phyloP scores from a whole-genome alignment of 2,797 vertebrate species.

The Huso huso region DNA sequence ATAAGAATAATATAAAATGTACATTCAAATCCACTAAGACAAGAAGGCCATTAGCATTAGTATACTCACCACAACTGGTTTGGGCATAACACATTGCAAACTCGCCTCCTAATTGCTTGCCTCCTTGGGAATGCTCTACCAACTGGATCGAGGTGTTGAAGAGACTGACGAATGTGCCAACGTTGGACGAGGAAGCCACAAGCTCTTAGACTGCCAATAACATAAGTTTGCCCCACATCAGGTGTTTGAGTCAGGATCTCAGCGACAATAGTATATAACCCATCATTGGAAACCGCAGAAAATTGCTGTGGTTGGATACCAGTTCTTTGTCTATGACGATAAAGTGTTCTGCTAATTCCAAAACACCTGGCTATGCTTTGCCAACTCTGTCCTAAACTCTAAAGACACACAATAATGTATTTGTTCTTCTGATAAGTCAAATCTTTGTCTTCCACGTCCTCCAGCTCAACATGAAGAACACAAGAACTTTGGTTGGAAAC shows the following conservation, averaged over 20 bases:
- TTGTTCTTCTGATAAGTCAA: background rate
- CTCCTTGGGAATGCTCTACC: slow-evolving; percentile 10
- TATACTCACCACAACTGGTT: slow-evolving; percentile 16
- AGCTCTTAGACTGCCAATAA: slow-evolving; percentile 12
- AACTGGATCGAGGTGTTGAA: slow-evolving; percentile 18
- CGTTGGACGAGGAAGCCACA: background rate
- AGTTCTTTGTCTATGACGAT: slow-evolving; percentile 8
- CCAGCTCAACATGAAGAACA: too few species aligned
- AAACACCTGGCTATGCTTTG: slow-evolving; percentile 17
- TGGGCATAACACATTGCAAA: slow-evolving; percentile 10
- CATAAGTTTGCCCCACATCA: slow-evolving; percentile 13
- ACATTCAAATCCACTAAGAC: too few species aligned
- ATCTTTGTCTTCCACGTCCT: too few species aligned
- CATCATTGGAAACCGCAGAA: background rate
- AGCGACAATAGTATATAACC: background rate
- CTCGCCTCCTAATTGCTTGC: slow-evolving; percentile 8
- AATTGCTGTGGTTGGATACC: background rate
- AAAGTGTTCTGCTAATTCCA: slow-evolving; percentile 10
- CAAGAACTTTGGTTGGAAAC: too few species aligned
- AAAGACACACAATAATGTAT: slow-evolving; percentile 15
- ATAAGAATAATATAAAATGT: too few species aligned
- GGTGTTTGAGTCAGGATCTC: slow-evolving; percentile 6
- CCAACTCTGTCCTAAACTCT: slow-evolving; percentile 13
- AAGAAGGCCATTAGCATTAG: too few species aligned
- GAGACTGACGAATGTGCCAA: slow-evolving; percentile 10